Conservation (phyloP, 2,797 vertebrate genomes). For the Tenualosa thibaudeaui region DNA sequence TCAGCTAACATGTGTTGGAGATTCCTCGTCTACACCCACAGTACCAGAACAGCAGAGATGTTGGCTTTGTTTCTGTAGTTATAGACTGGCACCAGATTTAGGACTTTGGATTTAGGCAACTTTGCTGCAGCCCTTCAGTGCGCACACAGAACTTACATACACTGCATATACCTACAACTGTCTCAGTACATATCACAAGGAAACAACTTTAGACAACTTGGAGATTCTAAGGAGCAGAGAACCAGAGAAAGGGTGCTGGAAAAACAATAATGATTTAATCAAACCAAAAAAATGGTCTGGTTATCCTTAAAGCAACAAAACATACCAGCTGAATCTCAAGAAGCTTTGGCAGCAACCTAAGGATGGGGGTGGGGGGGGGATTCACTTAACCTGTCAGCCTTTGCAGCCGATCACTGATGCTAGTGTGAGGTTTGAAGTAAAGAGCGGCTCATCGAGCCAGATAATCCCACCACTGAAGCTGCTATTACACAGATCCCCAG, state of each 20-base stretch:
- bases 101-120: too few relatives aligned
- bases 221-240: not conserved
- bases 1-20: constrained; percentile 68
- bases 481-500: not conserved
- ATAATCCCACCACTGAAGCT: not conserved
- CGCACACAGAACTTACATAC: too few relatives aligned
- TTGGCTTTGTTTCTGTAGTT: too few relatives aligned
- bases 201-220: not conserved
- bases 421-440: not conserved
- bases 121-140: too few relatives aligned
- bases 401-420: too few relatives aligned
- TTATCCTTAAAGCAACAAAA: not conserved
- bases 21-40: constrained; percentile 55
- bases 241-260: not conserved
- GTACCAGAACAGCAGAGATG: not conserved
- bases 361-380: too few relatives aligned
- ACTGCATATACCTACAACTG: too few relatives aligned
- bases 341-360: not conserved
- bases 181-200: not conserved
- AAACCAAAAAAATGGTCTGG: not conserved
- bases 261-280: not conserved
- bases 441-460: not conserved
- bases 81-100: too few relatives aligned
- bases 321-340: too few relatives aligned
- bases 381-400: not conserved